Evolutionary conservation across 2,888 invertebrate species (phyloP), one percentile per base, ranked within the genome.

Genomic region (Andrena haemorrhoa): DNA sequence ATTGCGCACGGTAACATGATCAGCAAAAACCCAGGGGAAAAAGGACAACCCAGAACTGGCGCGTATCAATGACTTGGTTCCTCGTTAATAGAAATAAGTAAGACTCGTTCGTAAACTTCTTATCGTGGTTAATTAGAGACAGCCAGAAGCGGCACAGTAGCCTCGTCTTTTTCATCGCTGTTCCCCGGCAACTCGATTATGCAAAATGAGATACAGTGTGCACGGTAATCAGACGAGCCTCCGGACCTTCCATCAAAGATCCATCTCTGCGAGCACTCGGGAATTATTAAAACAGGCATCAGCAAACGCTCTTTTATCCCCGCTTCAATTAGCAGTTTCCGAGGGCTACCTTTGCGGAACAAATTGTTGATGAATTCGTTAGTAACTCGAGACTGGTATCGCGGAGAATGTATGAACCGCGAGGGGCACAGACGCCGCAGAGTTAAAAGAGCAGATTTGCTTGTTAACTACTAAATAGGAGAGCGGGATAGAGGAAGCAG

Each of bases 221-320:
- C 35, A 20, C 0, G n/a, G 16, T 73, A 78, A 33, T 78, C n/a
- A 78, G 8, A 16, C 35, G 10, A 20, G 26, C 35, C 33, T 12
- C 41, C 8, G 33, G 41, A 41, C 41, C 16, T 41, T n/a, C 10
- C 58, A 49, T 41, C 49, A 41, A 31, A 20, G 35, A 73, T 56
- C 29, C 10, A 7, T 2, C 31, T 29, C 51, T 33, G 20, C 60
- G 6, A 20, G 16, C 33, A 10, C 41, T 61, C 12, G 35, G 20
- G 35, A 20, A 66, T 29, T 63, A 76, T 71, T 47, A 31, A 63
- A 53, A 31, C 26, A 65, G 10, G 3, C 23, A 77, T 60, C 33
- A 35, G 33, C 26, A n/a, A 65, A 35, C 6, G 35, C 1, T 23
- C 31, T 56, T 29, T 53, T 61, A 10, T 56, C 41, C 23, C 0